Conservation (phyloP, 2,113 vertebrate species). For the Lates calcarifer region DNA sequence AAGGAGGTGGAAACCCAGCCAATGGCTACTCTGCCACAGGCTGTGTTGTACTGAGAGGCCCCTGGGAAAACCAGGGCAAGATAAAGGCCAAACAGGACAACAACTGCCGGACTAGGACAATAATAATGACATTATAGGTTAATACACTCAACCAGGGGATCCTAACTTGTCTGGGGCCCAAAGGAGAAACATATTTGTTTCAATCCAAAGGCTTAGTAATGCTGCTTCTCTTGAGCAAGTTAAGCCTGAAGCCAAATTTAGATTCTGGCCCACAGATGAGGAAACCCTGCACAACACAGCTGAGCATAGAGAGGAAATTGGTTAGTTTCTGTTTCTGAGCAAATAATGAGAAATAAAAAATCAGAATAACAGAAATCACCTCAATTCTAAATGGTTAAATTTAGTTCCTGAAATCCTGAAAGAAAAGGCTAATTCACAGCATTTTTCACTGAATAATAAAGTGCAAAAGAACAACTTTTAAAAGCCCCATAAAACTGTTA, state of each 20-base stretch:
- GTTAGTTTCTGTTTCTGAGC: not conserved
- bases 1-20: conserved; percentile 37
- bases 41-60: conserved; percentile 49
- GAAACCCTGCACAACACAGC: conserved; percentile 12
- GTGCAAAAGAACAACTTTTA: not conserved
- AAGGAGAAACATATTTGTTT: conserved; percentile 32
- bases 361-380: not conserved
- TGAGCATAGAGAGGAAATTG: not conserved
- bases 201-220: conserved; percentile 32
- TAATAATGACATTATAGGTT: conserved; percentile 53
- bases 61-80: conserved; percentile 40
- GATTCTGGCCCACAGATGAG: conserved; percentile 18
- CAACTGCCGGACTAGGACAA: conserved; percentile 38
- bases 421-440: not conserved
- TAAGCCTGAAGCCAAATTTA: conserved; percentile 40
- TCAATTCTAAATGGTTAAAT: not conserved
- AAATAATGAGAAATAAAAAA: not conserved
- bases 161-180: conserved; percentile 22
- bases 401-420: not conserved
- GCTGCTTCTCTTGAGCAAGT: conserved; percentile 25
- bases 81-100: conserved; percentile 57
- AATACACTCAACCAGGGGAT: conserved; percentile 43
- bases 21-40: conserved; percentile 56
- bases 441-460: not conserved
- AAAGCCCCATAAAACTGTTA: not conserved